Evolutionary conservation across 1,140 invertebrate species (phyloP), one percentile per base, ranked within the genome.

Genomic region (Drosophila tropicalis): DNA sequence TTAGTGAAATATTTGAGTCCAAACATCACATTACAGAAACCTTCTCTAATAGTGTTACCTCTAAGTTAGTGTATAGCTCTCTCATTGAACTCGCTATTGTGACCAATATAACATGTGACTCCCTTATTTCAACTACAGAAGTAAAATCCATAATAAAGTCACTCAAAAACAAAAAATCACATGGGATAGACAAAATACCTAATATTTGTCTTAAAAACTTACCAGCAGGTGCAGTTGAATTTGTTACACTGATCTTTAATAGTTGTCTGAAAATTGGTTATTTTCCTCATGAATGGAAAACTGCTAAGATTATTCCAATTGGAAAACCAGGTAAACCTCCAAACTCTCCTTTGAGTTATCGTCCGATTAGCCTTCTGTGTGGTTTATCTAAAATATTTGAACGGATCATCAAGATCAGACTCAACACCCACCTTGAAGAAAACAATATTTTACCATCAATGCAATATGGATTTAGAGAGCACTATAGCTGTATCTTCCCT

Each of bases 191-290:
- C 17, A 17, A 19, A 51, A 51, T 51, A 22, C 47, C 47, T 19
- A 51, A 51, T 51, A 19, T 51, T 19, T 51, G 47, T 22, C 47
- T 51, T 22, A 51, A 51, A 51, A 51, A 51, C 17, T 47, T 47
- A 19, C 6, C 44, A 17, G 17, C n/a, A 19, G 12, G 44, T 15
- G 44, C 44, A 47, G 5, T 51, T 51, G n/a, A n/a, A n/a, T n/a
- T n/a, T n/a, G n/a, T n/a, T n/a, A n/a, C n/a, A n/a, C n/a, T n/a
- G n/a, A n/a, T 22, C n/a, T 51, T 51, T 51, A 51, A 51, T 22
- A 17, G 1, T 22, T 51, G 47, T 19, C 17, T 51, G n/a, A 22
- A 19, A 19, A 51, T 51, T 22, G 17, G 47, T 10, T 51, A 51
- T 51, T 51, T 51, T 51, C 17, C 47, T 51, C 9, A 19, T 19